A percentile compares a stretch with the other conserved stretches of the same genome.
Evolutionary conservation across 2,113 vertebrate genomes (phyloP).

Genomic region (Machaerirhynchus nigripectus): DNA sequence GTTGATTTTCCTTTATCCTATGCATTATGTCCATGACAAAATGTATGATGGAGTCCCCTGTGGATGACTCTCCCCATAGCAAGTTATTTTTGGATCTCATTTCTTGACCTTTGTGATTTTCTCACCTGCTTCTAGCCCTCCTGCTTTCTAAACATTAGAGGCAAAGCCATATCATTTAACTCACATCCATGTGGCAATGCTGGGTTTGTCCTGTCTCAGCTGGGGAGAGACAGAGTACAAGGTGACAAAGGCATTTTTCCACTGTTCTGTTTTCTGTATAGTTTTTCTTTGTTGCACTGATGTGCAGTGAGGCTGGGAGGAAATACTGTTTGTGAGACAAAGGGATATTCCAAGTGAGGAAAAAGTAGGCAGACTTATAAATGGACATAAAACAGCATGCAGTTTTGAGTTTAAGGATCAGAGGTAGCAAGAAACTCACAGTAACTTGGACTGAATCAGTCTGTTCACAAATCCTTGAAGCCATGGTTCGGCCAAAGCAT

Average conservation of each 20-base stretch:
- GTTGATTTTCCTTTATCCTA: neutral
- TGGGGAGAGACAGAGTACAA: neutral
- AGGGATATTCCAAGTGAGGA: neutral
- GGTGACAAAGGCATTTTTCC: neutral
- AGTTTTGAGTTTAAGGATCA: neutral
- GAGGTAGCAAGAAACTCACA: neutral
- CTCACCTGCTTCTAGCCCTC: neutral
- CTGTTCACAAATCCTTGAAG: neutral
- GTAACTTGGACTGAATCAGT: neutral
- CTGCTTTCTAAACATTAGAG: neutral
- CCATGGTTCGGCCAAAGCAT: neutral
- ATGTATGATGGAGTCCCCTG: neutral
- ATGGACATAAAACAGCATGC: neutral
- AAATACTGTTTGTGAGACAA: neutral
- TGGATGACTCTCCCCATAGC: neutral
- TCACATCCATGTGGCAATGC: fast-evolving
- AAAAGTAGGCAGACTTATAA: neutral
- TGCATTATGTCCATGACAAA: neutral
- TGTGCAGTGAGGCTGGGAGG: neutral
- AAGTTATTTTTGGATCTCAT: neutral
- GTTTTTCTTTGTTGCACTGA: neutral
- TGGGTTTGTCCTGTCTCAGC: neutral
- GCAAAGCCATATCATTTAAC: neutral
- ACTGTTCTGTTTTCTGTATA: neutral
- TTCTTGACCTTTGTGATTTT: neutral